Conservation (phyloP, 2,113 vertebrate species). For the Bubo bubo region DNA sequence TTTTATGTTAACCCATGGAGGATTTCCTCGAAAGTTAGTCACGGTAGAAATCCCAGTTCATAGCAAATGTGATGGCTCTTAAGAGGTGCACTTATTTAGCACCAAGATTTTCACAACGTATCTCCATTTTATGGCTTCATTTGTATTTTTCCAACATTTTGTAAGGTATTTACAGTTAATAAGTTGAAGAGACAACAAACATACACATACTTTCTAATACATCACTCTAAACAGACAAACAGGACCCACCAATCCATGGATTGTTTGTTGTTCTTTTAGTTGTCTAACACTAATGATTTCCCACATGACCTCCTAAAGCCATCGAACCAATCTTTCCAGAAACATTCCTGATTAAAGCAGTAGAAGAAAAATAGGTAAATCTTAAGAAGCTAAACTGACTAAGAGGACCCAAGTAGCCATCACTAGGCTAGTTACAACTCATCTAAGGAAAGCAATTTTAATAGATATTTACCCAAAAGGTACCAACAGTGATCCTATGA, state of each 20-base stretch:
- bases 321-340: neutral
- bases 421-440: neutral
- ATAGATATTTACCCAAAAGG: neutral
- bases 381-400: neutral
- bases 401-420: neutral
- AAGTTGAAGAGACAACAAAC: neutral
- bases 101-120: neutral
- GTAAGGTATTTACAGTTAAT: neutral
- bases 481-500: neutral
- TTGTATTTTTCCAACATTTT: neutral
- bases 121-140: neutral
- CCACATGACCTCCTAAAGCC: neutral
- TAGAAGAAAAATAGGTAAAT: neutral
- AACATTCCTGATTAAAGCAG: fast-evolving
- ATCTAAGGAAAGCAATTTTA: neutral
- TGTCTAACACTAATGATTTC: neutral
- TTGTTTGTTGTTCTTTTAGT: neutral
- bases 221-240: neutral
- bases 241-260: neutral
- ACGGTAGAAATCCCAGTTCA: neutral
- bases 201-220: neutral
- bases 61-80: neutral
- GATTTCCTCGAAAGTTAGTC: neutral
- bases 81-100: neutral
- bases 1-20: neutral